Evolutionary conservation across 2,888 invertebrate genomes (phyloP).

Genomic region (Agrochola lota): DNA sequence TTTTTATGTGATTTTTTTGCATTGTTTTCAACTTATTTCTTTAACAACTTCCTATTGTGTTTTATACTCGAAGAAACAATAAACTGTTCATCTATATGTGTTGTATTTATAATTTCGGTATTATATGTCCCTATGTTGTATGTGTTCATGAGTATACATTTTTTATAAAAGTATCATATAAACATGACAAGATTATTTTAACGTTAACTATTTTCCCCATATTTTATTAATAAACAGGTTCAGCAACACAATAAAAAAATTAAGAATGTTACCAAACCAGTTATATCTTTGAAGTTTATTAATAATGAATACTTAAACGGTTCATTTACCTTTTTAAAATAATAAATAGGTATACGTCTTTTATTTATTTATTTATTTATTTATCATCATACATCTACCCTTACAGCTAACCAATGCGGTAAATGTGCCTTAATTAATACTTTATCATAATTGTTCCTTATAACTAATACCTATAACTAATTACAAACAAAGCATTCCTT

Average conservation of each 20-base stretch:
- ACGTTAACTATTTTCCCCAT: neutral
- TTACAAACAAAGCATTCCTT: too few species aligned
- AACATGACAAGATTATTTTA: neutral
- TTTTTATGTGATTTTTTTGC: neutral
- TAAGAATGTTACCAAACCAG: constrained; percentile 9
- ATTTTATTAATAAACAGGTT: too few species aligned
- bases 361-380: too few species aligned
- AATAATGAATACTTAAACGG: constrained; percentile 2
- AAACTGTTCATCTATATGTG: neutral
- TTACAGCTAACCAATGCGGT: too few species aligned
- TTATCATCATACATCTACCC: too few species aligned
- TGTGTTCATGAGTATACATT: neutral
- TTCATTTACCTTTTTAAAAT: constrained; percentile 6
- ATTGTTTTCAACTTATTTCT: neutral
- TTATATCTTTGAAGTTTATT: neutral
- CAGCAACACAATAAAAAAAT: too few species aligned
- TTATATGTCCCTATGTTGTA: neutral
- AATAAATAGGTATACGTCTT: neutral
- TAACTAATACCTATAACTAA: too few species aligned
- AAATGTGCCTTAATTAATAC: too few species aligned
- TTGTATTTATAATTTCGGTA: neutral
- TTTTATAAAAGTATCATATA: neutral
- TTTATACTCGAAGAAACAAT: constrained; percentile 13
- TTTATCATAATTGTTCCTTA: too few species aligned
- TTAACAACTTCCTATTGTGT: neutral